These are phyloP conservation scores for Trichomalopsis sarcophagae DNA, from an alignment of 1,140 invertebrate genomes.

Conservation along the genomic window DNA sequence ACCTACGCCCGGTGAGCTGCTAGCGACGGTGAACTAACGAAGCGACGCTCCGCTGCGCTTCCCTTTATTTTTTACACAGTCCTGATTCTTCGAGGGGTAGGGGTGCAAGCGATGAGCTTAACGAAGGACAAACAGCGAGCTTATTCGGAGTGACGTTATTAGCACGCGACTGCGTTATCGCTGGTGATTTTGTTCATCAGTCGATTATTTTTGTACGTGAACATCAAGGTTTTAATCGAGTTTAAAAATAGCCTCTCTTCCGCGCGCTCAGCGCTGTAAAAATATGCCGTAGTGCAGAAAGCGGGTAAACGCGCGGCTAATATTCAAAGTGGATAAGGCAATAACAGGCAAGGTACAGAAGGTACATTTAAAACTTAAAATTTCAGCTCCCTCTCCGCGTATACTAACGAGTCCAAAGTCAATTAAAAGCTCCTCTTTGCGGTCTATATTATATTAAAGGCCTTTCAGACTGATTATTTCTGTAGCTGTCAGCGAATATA, in stretches of 20 bases:
- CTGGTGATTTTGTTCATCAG: background rate
- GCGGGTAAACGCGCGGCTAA: too few relatives aligned
- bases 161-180: background rate
- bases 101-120: background rate
- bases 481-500: background rate
- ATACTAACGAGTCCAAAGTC: background rate
- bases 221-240: too few relatives aligned
- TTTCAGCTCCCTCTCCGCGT: background rate
- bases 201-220: too few relatives aligned
- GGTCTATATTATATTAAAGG: background rate
- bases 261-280: too few relatives aligned
- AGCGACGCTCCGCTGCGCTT: background rate
- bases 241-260: too few relatives aligned
- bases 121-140: constrained; percentile 40
- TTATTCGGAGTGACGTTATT: background rate
- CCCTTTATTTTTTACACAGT: background rate
- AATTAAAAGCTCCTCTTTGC: background rate
- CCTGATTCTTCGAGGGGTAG: background rate
- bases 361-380: background rate
- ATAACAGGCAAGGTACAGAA: too few relatives aligned
- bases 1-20: background rate
- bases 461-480: constrained; percentile 18
- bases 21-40: constrained; percentile 2
- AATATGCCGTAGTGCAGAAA: too few relatives aligned
- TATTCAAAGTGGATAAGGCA: too few relatives aligned